Conservation (phyloP, 2,888 invertebrate species). For the Magallana nippona region DNA sequence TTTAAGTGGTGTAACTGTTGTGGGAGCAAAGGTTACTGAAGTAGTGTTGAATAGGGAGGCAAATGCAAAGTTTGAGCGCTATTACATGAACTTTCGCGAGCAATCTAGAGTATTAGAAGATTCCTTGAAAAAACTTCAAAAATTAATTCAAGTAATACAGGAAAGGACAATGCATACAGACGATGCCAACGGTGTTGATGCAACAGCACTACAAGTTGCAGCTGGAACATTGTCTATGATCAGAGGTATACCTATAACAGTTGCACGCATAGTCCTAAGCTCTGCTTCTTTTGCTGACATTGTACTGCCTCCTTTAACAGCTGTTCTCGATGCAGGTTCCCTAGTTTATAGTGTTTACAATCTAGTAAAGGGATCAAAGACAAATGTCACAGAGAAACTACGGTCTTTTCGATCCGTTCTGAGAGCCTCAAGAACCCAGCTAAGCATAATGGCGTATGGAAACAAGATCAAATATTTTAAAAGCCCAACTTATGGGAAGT, state of each 20-base stretch:
- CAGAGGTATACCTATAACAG: slow-evolving; percentile 17
- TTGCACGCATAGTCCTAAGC: slow-evolving; percentile 5
- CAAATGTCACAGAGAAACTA: slow-evolving; percentile 17
- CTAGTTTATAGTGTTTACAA: slow-evolving; percentile 30
- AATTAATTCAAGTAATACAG: not conserved
- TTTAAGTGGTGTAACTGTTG: slow-evolving; percentile 21
- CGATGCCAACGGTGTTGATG: not conserved
- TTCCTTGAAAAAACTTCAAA: not conserved
- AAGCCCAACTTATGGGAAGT: too few species aligned
- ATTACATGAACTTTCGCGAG: slow-evolving; percentile 25
- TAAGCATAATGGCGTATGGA: slow-evolving; percentile 40
- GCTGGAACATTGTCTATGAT: slow-evolving; percentile 1
- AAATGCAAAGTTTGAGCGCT: not conserved
- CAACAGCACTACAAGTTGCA: not conserved
- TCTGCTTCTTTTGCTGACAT: not conserved
- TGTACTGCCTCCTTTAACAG: slow-evolving; percentile 23
- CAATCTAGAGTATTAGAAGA: not conserved
- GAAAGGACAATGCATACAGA: not conserved
- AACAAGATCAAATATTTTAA: not conserved
- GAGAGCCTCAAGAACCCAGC: slow-evolving; percentile 13
- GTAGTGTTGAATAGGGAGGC: slow-evolving; percentile 27
- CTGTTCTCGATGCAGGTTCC: slow-evolving; percentile 31
- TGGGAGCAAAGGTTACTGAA: slow-evolving; percentile 40
- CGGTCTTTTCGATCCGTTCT: slow-evolving; percentile 6
- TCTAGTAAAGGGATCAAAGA: slow-evolving; percentile 28